A percentile compares a stretch with the other conserved stretches of the same genome.
phyloP scores from a whole-genome alignment of 1,140 invertebrate species.

The Zaprionus ghesquierei region DNA sequence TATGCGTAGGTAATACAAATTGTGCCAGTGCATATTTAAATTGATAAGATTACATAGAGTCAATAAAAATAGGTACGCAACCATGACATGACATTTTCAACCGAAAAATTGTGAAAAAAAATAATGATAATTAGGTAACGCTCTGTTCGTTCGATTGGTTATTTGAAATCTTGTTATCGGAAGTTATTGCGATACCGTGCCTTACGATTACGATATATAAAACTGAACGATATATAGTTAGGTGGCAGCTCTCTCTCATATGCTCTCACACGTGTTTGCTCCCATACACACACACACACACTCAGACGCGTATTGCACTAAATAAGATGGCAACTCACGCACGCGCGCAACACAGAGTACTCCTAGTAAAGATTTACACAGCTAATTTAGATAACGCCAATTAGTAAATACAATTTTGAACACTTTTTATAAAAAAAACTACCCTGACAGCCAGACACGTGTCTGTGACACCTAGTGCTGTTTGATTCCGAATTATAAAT shows the following conservation, averaged over 20 bases:
- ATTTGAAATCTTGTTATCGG: constrained; percentile 4
- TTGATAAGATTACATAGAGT: constrained; percentile 4
- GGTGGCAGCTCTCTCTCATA: constrained; percentile 11
- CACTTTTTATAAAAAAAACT: neutral
- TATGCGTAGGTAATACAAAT: neutral
- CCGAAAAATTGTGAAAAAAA: neutral
- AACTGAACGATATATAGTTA: neutral
- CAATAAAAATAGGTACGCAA: neutral
- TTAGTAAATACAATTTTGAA: neutral
- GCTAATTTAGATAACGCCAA: neutral
- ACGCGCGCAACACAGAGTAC: neutral
- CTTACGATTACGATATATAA: neutral
- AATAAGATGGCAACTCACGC: neutral
- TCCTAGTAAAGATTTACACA: neutral
- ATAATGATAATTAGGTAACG: constrained; percentile 14
- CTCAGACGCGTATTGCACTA: neutral
- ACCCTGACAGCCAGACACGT: neutral
- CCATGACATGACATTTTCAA: constrained; percentile 2
- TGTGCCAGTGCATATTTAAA: neutral
- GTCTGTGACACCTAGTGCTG: neutral
- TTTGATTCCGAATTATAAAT: neutral
- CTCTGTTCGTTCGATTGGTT: neutral
- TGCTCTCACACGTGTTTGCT: neutral
- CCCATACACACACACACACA: neutral
- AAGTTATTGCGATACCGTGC: neutral